Conservation (phyloP, 1,140 invertebrate genomes). For the Drosophila carrolli region DNA sequence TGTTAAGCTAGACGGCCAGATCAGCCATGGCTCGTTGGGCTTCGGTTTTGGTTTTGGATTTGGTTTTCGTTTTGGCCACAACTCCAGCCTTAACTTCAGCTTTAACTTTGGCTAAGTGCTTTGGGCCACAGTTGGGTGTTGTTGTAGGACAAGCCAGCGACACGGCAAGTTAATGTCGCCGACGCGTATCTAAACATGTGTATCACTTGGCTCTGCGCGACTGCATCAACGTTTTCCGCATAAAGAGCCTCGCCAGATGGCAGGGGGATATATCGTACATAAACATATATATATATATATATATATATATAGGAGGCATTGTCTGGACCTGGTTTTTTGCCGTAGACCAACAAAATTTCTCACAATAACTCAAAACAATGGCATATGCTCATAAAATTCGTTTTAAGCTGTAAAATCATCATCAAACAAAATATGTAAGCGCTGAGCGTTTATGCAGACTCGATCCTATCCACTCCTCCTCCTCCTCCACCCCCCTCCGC, state of each 20-base stretch:
- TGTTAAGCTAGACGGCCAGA: slow-evolving; percentile 64
- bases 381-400: slow-evolving; percentile 84
- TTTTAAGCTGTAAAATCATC: slow-evolving; percentile 85
- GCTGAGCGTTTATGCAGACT: slow-evolving; percentile 55
- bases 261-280: background rate
- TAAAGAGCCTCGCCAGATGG: slow-evolving; percentile 26
- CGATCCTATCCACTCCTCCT: slow-evolving; percentile 27
- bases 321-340: slow-evolving; percentile 19
- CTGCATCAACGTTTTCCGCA: slow-evolving; percentile 39
- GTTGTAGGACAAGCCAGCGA: slow-evolving; percentile 42
- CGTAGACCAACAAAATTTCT: slow-evolving; percentile 55
- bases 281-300: background rate
- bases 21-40: slow-evolving; percentile 47
- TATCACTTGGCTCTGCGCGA: slow-evolving; percentile 55
- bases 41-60: slow-evolving; percentile 3
- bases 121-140: slow-evolving; percentile 49
- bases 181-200: slow-evolving; percentile 79
- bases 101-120: slow-evolving; percentile 38
- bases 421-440: slow-evolving; percentile 82
- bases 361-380: slow-evolving; percentile 84
- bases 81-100: background rate
- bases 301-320: slow-evolving; percentile 19
- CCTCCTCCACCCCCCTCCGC: background rate
- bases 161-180: slow-evolving; percentile 76
- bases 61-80: slow-evolving; percentile 6